Evolutionary conservation across 2,113 vertebrate genomes (phyloP), one percentile per base, ranked within the genome.

Genomic region (Galbula dea): DNA sequence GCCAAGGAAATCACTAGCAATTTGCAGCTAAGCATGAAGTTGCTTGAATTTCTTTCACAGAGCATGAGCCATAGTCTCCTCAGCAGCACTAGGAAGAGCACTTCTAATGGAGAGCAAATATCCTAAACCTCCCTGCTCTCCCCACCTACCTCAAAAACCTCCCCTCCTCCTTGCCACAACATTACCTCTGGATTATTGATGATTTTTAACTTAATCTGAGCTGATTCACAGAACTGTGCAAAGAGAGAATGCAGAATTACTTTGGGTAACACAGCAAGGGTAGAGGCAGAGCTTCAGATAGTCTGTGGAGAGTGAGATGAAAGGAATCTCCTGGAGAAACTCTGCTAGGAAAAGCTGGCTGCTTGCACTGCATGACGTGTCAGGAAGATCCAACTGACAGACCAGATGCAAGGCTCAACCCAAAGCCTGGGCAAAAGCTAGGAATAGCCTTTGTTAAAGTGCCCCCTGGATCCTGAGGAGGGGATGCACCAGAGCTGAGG

Each of bases 341-440:
- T 73, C 71, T 82, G 85, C 85, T 66, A 24, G 69, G 66, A 84
- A 81, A 91, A 86, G 51, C 90, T 80, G 88, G 49, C 61, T 78
- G 69, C 1, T 88, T 82, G 89, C 77, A 27, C 75, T 89, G 66
- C 34, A 1, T 96, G 96, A 96, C 46, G 72, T 95, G 96, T 97
- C 95, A 91, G 69, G 83, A 74, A 79, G 89, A 93, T 85, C 57
- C 27, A 57, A 73, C 75, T 7, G 65, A 79, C 13, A 87, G 82
- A 62, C 57, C 43, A 4, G 29, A n/a, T 48, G 41, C 48, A 80
- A 69, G n/a, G 90, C 71, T 30, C 46, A 84, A 16, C 66, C 73
- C 74, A 92, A 89, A 93, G 73, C 49, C 84, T 39, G 78, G 48
- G 63, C 73, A 58, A 65, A 89, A 57, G 13, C 69, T 43, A 4